Conservation (phyloP, 2,113 vertebrate species). For the Tachuris rubrigastra region DNA sequence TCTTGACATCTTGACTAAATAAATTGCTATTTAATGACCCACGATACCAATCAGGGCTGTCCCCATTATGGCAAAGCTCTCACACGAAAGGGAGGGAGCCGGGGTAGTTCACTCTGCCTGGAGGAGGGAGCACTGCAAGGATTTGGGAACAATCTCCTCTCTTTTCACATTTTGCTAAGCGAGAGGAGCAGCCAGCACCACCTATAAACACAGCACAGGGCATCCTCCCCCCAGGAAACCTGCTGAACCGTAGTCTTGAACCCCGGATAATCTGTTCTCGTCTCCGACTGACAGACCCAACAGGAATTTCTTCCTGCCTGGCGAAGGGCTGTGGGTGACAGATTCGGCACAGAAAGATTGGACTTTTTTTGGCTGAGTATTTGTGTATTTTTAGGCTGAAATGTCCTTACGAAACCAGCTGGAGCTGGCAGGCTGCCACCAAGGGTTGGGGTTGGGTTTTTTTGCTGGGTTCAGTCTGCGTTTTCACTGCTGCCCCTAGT, state of each 20-base stretch:
- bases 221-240: background rate
- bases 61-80: background rate
- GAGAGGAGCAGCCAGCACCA: background rate
- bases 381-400: slow-evolving; percentile 51
- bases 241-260: background rate
- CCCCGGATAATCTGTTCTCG: background rate
- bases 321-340: slow-evolving; percentile 5
- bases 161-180: background rate
- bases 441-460: background rate
- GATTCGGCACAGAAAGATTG: background rate
- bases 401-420: slow-evolving; percentile 40
- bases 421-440: slow-evolving; percentile 47
- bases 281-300: background rate
- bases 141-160: background rate
- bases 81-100: background rate
- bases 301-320: slow-evolving; percentile 9
- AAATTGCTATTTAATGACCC: background rate
- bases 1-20: background rate
- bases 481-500: background rate
- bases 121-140: background rate
- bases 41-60: background rate
- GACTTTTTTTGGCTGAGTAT: slow-evolving; percentile 11
- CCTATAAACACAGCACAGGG: background rate
- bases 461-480: background rate
- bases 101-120: background rate